Base-by-base conservation (phyloP, 2,888 invertebrate species). In the Athrips mouffetella region DNA sequence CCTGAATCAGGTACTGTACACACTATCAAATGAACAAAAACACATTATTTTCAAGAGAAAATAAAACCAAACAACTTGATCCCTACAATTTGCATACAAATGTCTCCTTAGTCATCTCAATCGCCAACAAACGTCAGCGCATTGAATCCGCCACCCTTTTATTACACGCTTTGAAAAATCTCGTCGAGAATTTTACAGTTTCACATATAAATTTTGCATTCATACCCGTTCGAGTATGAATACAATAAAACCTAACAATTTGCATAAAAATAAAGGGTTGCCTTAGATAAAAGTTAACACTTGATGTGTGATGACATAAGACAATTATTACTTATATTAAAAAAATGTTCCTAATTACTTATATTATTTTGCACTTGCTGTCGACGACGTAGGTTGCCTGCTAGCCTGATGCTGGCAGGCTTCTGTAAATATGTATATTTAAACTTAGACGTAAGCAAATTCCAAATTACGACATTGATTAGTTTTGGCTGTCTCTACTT, bases 211-310 rank as follows among this genome's bases (percentile, higher is more conserved):
- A 51, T 48, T 45, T 31, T 31, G 30, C 48, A 47, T 50, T 50
- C 50, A 47, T 39, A 33, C 40, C 18, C 45, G 20, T 40, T 45
- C 45, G 46, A 55, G 55, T 55, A 55, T 57, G 51, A 58, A 51
- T 51, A 61, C 65, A 74, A 72, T 70, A 69, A 67, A 73, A 71
- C 65, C 59, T 60, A 68, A 69, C 65, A 67, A 74, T 76, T 73
- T 72, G 65, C 70, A 70, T 74, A 65, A 66, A 71, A 70, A 74
- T 61, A 60, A 62, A 67, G 68, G 59, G 59, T 63, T 37, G 21
- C 1, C n/a, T 37, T n/a, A 4, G 37, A 37, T 37, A 0, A 3
- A 21, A 21, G 8, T 11, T 21, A 37, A 18, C 5, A 11, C 5
- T 0, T 11, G 21, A 21, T 11, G 6, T 37, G 37, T 37, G 10